Percentiles rank a stretch among this genome's conserved stretches.
These are phyloP conservation scores for Psittacula cyanocephala DNA, from an alignment of 2,113 vertebrate genomes.

Conservation along the genomic window DNA sequence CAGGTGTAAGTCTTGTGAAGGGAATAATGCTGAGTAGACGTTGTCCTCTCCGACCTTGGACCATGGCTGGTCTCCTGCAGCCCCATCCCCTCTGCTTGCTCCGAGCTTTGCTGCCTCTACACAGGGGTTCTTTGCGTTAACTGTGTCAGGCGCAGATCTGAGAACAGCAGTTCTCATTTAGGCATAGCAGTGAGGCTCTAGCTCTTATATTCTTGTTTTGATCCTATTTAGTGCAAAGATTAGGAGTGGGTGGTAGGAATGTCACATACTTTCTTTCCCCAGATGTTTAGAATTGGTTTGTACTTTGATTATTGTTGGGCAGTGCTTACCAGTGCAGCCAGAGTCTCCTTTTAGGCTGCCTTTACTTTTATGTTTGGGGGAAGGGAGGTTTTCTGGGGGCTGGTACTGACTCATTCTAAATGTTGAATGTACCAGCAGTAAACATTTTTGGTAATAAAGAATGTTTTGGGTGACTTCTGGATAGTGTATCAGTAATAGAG, in stretches of 20 bases:
- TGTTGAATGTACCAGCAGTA: not conserved
- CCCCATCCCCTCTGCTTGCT: not conserved
- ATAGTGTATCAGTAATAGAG: not conserved
- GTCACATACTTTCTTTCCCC: not conserved
- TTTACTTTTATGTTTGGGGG: not conserved
- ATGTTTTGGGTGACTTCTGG: conserved; percentile 12
- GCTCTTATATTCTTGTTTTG: conserved; percentile 4
- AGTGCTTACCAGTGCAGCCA: not conserved
- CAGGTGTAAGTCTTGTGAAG: not conserved
- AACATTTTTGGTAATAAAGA: conserved; percentile 10
- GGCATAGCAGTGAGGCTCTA: not conserved
- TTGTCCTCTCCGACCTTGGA: conserved; percentile 4
- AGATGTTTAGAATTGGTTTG: not conserved
- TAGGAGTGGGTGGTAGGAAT: not conserved
- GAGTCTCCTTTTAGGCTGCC: not conserved
- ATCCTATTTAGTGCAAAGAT: not conserved
- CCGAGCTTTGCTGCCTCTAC: not conserved
- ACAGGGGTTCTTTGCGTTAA: not conserved
- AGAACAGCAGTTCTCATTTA: not conserved
- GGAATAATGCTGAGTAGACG: not conserved
- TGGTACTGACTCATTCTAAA: not conserved
- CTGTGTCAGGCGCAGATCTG: accelerated
- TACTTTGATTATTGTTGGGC: not conserved
- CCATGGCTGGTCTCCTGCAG: not conserved
- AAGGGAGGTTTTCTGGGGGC: not conserved